Conservation (phyloP, 2,888 invertebrate genomes). For the Agrilus cyanescens region DNA sequence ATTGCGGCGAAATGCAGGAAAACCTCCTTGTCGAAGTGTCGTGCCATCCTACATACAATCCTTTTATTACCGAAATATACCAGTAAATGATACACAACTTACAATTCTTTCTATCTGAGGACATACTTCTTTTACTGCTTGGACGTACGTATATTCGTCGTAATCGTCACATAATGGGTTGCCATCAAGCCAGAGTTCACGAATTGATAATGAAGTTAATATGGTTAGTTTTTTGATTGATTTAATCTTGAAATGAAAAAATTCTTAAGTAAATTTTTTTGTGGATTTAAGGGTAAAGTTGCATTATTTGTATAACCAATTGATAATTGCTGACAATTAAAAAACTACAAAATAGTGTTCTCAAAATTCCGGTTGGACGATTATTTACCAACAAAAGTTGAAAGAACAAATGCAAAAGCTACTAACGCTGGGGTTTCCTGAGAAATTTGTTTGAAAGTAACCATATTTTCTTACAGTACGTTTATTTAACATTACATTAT, state of each 20-base stretch:
- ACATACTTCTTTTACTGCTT: conserved; percentile 40
- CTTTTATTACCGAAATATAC: neutral
- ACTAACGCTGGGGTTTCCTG: too few relatives aligned
- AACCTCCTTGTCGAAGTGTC: conserved; percentile 24
- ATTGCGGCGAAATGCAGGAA: conserved; percentile 39
- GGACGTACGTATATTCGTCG: conserved; percentile 47
- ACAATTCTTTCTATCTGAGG: conserved; percentile 41
- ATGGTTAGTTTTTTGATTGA: conserved; percentile 18
- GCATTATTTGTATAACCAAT: too few relatives aligned
- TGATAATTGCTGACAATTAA: too few relatives aligned
- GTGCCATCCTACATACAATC: conserved; percentile 41
- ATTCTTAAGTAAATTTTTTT: too few relatives aligned
- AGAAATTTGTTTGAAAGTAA: too few relatives aligned
- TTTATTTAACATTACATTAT: too few relatives aligned
- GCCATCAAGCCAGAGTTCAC: conserved; percentile 46
- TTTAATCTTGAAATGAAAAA: conserved; percentile 18
- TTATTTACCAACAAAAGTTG: too few relatives aligned
- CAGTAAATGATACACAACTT: conserved; percentile 21
- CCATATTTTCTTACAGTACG: too few relatives aligned
- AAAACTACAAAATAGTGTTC: too few relatives aligned
- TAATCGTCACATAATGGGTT: conserved; percentile 60
- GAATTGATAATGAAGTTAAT: conserved; percentile 23
- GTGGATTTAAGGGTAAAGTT: too few relatives aligned
- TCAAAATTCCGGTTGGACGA: too few relatives aligned
- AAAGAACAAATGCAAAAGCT: too few relatives aligned